phyloP scores from a whole-genome alignment of 2,888 invertebrate species.

The Hypsopygia costalis region DNA sequence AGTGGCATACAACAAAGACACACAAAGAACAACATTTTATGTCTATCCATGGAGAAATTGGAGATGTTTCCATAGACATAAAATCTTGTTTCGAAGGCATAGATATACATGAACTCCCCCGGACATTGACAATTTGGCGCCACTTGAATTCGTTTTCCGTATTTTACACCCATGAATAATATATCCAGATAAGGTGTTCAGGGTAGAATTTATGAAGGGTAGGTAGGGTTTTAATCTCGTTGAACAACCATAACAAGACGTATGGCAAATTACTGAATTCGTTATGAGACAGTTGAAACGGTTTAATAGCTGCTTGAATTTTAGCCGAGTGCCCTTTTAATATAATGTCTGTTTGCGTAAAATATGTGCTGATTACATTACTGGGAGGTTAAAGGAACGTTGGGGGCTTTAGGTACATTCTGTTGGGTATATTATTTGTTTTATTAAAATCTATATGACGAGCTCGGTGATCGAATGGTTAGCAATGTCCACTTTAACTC shows the following conservation, averaged over 20 bases:
- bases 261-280: constrained; percentile 76
- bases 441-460: no score
- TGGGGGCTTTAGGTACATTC: no score
- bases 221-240: constrained; percentile 72
- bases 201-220: constrained; percentile 75
- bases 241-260: constrained; percentile 76
- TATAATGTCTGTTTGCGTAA: constrained; percentile 36
- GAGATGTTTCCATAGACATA: constrained; percentile 1
- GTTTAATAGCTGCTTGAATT: constrained; percentile 68
- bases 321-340: constrained; percentile 52
- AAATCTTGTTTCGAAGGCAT: background rate
- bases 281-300: constrained; percentile 60
- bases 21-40: no score
- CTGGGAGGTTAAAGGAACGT: no score
- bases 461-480: no score
- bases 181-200: constrained; percentile 54
- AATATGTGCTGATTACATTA: constrained; percentile 18
- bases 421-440: no score
- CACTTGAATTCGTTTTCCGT: constrained; percentile 60
- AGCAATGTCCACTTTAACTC: no score
- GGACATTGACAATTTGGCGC: constrained; percentile 59
- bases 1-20: no score
- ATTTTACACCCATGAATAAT: constrained; percentile 63
- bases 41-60: no score
- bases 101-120: background rate